Evolutionary conservation across 2,888 invertebrate genomes (phyloP).

Genomic region (Rhingia rostrata): DNA sequence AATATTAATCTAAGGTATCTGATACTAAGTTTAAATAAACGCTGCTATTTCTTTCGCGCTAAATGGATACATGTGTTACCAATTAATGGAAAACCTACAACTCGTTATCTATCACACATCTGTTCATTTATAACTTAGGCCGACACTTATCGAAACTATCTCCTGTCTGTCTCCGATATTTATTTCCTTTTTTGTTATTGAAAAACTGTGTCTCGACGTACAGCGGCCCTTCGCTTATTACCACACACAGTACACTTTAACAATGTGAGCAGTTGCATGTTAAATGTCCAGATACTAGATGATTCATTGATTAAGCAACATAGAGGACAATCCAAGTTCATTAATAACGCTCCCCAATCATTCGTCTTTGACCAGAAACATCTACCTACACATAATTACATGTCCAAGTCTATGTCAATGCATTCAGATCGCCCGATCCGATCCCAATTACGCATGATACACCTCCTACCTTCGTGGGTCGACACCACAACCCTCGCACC

Average conservation of each 20-base stretch:
- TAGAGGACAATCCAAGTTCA: conserved; percentile 28
- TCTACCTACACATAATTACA: conserved; percentile 66
- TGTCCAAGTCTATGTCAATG: conserved; percentile 48
- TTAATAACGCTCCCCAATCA: conserved; percentile 52
- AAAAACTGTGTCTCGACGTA: conserved; percentile 20
- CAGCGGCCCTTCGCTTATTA: conserved; percentile 42
- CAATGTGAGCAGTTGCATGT: background rate
- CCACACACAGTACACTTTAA: background rate
- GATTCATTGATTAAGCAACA: conserved; percentile 51
- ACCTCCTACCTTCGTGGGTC: conserved; percentile 14
- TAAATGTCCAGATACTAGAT: conserved; percentile 30
- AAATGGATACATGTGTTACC: too few relatives aligned
- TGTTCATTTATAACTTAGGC: too few relatives aligned
- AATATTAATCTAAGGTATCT: too few relatives aligned
- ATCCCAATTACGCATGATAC: conserved; percentile 52
- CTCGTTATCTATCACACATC: too few relatives aligned
- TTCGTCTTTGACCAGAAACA: conserved; percentile 39
- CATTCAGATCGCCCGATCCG: conserved; percentile 22
- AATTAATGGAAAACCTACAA: too few relatives aligned
- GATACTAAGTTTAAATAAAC: too few relatives aligned
- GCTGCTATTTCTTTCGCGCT: too few relatives aligned
- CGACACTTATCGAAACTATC: too few relatives aligned
- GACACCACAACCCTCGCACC: conserved; percentile 18
- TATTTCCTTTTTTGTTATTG: too few relatives aligned
- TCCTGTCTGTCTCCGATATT: too few relatives aligned